Base-by-base conservation (phyloP, 1,140 invertebrate genomes). In the Bicyclus anynana region DNA sequence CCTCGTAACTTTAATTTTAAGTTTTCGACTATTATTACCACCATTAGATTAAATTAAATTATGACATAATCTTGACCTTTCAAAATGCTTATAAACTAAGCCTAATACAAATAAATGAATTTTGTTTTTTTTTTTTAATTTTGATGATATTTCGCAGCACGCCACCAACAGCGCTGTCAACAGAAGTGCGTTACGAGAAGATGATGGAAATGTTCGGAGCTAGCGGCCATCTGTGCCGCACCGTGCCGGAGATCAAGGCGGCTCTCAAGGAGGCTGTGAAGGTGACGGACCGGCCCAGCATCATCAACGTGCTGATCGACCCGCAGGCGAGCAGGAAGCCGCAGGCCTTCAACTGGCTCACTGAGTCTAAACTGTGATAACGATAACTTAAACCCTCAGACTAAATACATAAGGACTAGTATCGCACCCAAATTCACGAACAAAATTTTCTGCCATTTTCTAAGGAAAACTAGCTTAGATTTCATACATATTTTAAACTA, bases 291-390 rank as follows among this genome's bases (percentile, higher is more conserved):
- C 90, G 91, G 63, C 96, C 97, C 7, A 94, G 93, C 50, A 92
- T 99, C 37, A 96, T 99, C 57, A 99, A 99, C 77, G 93, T 98
- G 14, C 92, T 96, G 68, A 98, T 99, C 21, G 94, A 93, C 81
- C 96, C 97, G 10, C 91, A 92, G 62, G 94, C 97, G 33, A 95
- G 96, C 77, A 92, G 97, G 60, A 98, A 98, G 88, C 92, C 94
- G 51, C 97, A 99, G 89, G 93, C 93, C 23, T 97, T 96, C 77
- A 93, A 91, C 69, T 98, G 97, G 97, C 88, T 98, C 2, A 98
- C 97, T 0, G 95, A 97, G 88, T 96, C 96, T 16, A 97, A 97
- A 87, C 89, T 97, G 57, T 96, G 89, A 93, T 46, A 10, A 53
- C 38, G 37, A 40, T 27, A 61, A 35, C 10, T 35, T 35, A n/a